Base-by-base conservation (phyloP, 2,797 vertebrate species). In the Sternarchorhynchus goeldii region DNA sequence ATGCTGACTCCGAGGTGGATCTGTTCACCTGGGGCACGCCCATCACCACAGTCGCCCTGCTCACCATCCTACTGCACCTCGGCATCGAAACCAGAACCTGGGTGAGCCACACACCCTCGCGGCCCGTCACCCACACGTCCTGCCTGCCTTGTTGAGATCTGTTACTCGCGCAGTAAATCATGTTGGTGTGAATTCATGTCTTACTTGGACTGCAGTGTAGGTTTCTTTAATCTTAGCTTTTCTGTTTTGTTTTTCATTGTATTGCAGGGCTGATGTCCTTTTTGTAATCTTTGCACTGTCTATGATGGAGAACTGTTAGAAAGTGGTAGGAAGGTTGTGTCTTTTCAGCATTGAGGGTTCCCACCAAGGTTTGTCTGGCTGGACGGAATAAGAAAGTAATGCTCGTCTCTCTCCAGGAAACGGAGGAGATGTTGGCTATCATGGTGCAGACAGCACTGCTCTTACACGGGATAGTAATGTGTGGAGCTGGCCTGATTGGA, bases 11-110 rank as follows among this genome's bases (percentile, higher is more conserved):
- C 0, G 93, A 96, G 6, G 92, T 95, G 77, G 97, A 99, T 84
- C 82, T 99, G 89, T 99, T 99, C 86, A 94, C 95, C 76, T 99
- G 97, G 98, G 98, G 97, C 20, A 98, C 96, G 50, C 96, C 96
- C 81, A 93, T 99, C 90, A 97, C 95, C 25, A 94, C 95, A 4
- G 85, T 95, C 25, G 95, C 96, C 0, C 93, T 99, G 66, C 87
- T 98, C 86, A 98, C 96, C 81, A 96, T 99, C 84, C 93, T 99
- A 81, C 84, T 98, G 68, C 97, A 99, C 87, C 90, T 99, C 88
- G 95, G 96, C 67, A 94, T 99, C 56, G 98, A 99, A 91, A 99
- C 96, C 82, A 99, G 96, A 92, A 99, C 97, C 80, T 99, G 97
- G 98, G 98, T 99, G 89, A 96, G 93, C 6, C 8, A 31, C 25